Percentiles rank a stretch among this genome's conserved stretches.
These are phyloP conservation scores for Dendronephthya gigantea DNA, from an alignment of 64 coral and sea anemone genomes.

Conservation along the genomic window DNA sequence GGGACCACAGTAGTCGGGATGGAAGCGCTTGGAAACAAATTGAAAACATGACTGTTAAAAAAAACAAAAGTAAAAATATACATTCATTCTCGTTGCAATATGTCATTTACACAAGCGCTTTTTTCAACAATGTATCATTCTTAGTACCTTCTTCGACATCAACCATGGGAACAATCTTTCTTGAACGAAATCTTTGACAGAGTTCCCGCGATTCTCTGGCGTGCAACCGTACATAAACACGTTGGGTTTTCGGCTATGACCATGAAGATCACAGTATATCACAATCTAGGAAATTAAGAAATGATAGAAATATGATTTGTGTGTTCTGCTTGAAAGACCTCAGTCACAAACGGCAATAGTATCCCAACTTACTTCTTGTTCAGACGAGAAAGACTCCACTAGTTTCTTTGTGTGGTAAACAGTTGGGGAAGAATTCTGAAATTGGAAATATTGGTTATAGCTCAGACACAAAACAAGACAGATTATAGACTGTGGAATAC, in stretches of 20 bases:
- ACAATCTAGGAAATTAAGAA: not conserved
- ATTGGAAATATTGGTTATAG: not conserved
- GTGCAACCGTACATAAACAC: slow-evolving; percentile 99
- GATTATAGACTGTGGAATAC: too few relatives aligned
- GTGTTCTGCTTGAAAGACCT: too few relatives aligned
- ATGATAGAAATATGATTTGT: too few relatives aligned
- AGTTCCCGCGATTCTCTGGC: slow-evolving; percentile 21
- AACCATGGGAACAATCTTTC: slow-evolving; percentile 94
- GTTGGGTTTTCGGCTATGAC: slow-evolving; percentile 93
- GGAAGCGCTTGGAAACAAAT: too few relatives aligned
- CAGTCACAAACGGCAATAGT: not conserved
- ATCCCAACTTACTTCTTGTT: slow-evolving; percentile 50
- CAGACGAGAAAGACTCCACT: slow-evolving; percentile 65
- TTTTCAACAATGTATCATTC: not conserved
- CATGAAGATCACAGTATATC: slow-evolving; percentile 92
- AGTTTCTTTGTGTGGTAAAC: slow-evolving; percentile 80
- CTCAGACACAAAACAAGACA: not conserved
- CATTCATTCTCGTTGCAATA: too few relatives aligned
- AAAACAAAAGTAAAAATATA: too few relatives aligned
- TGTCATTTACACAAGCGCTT: not conserved
- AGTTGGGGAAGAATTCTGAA: slow-evolving; percentile 66
- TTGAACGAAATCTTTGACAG: slow-evolving; percentile 47
- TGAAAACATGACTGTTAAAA: too few relatives aligned
- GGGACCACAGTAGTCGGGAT: too few relatives aligned
- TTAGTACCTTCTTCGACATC: slow-evolving; percentile 89